Base-by-base conservation (phyloP, 1,140 invertebrate genomes). In the Drosophila pseudoananassae region DNA sequence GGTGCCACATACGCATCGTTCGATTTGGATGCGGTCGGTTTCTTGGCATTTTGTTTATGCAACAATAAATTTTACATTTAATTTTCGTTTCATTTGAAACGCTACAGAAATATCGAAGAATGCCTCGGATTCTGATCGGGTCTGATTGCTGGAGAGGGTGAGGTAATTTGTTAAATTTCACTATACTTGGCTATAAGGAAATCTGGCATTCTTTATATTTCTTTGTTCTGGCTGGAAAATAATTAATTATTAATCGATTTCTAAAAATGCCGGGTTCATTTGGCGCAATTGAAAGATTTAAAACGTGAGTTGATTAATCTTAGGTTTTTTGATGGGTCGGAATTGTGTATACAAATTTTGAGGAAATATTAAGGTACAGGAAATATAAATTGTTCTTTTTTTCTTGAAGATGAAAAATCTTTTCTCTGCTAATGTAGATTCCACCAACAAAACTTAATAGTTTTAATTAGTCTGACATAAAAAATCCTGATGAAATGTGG, bases 31-130 rank as follows among this genome's bases (percentile, higher is more conserved):
- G 73, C 65, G 82, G 82, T 82, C 58, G 74, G 82, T 59, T 88
- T 78, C 78, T 64, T 78, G 70, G 65, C 82, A 78, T 75, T 88
- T 82, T 88, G 82, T 87, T 87, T 87, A 87, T 87, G 82, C 82
- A 87, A 87, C 83, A 87, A 87, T 87, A 87, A 87, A 87, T 87
- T 87, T 77, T 78, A 87, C 74, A 88, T 87, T 87, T 87, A 76
- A 87, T 88, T 87, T 65, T 88, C 49, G 54, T 78, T 87, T 88
- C 82, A 80, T 80, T 85, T 72, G 78, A 82, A 85, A 82, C 23
- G 80, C 49, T 73, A 68, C 73, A 68, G 55, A 76, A 81, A 74
- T 75, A 75, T 58, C 54, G 81, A 55, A 65, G 61, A 69, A 57
- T 72, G 65, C 72, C 59, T 58, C 45, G 52, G 57, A 65, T 75